phyloP scores from a whole-genome alignment of 2,797 vertebrate species.

The Parambassis ranga region DNA sequence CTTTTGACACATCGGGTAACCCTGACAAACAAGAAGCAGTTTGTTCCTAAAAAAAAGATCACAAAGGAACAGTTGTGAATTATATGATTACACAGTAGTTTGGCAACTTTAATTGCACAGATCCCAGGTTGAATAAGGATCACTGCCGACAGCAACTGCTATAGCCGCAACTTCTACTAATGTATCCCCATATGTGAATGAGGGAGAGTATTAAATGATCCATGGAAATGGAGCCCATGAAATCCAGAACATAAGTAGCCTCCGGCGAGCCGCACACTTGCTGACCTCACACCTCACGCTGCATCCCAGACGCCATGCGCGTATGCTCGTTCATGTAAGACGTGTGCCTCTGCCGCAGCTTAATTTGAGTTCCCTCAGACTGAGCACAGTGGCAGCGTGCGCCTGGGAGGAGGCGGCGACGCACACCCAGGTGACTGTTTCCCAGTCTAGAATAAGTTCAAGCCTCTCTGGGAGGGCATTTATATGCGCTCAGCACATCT shows the following conservation, averaged over 20 bases:
- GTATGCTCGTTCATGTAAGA: slow-evolving; percentile 59
- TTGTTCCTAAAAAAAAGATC: slow-evolving; percentile 11
- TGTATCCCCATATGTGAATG: slow-evolving; percentile 46
- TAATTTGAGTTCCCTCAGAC: slow-evolving; percentile 64
- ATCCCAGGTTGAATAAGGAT: slow-evolving; percentile 40
- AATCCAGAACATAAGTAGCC: slow-evolving; percentile 68
- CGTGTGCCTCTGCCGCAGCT: slow-evolving; percentile 50
- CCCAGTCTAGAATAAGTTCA: slow-evolving; percentile 44
- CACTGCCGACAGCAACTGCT: slow-evolving; percentile 33
- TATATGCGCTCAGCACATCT: slow-evolving; percentile 76
- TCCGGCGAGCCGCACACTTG: slow-evolving; percentile 48
- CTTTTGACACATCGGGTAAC: slow-evolving; percentile 13
- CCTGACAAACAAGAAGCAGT: slow-evolving; percentile 18
- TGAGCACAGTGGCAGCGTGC: slow-evolving; percentile 34
- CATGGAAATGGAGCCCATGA: slow-evolving; percentile 59
- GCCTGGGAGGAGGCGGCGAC: slow-evolving; percentile 15
- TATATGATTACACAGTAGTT: slow-evolving; percentile 25
- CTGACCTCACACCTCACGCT: slow-evolving; percentile 44
- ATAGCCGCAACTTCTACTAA: slow-evolving; percentile 18
- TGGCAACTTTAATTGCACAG: slow-evolving; percentile 50
- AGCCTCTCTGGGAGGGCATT: slow-evolving; percentile 49
- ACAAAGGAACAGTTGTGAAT: slow-evolving; percentile 4
- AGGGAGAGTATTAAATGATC: slow-evolving; percentile 64
- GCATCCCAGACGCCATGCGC: slow-evolving; percentile 35
- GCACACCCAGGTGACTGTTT: slow-evolving; percentile 68